Base-by-base conservation (phyloP, 2,888 invertebrate species). In the Drosophila rellima region DNA sequence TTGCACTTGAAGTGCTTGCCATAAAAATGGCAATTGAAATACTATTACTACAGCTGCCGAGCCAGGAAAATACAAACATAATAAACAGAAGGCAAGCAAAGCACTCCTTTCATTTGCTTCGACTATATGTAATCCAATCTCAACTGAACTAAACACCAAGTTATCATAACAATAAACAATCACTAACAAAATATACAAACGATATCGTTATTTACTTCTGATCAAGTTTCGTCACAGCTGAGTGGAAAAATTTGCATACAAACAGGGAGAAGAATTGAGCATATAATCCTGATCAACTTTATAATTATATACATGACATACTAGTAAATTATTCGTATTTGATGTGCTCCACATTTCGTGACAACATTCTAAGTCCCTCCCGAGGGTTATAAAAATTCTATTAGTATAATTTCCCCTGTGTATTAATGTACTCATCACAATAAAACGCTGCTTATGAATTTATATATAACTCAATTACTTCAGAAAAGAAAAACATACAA, bases 361-460 rank as follows among this genome's bases (percentile, higher is more conserved):
- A 51, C 23, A 35, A 37, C 5, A 23, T 23, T 35, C 13, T 29
- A 40, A 18, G 8, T 23, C n/a, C 42, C 42, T 55, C 31, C 11
- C 1, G 33, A 11, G 54, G 13, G 20, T 11, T 23, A 23, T 42
- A 31, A 13, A 54, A 55, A 55, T 42, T 33, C 6, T 11, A 11
- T 55, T 23, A 42, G 20, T 42, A 11, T 10, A 54, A 54, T 55
- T 55, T 55, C 33, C 33, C 42, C 15, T 15, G 42, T 20, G 54
- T 17, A 5, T 26, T 23, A 51, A 26, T 45, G 45, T 26, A 10
- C 26, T 10, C 3, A n/a, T 10, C 3, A n/a, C 2, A 40, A 20
- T 40, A 13, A 40, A 13, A 11, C 10, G 40, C 18, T n/a, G 35
- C 15, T 50, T 35, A 23, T 37, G 23, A 35, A 37, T 37, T 51